These are phyloP conservation scores for Pelmatolapia mariae DNA, from an alignment of 2,113 vertebrate species.

Conservation along the genomic window DNA sequence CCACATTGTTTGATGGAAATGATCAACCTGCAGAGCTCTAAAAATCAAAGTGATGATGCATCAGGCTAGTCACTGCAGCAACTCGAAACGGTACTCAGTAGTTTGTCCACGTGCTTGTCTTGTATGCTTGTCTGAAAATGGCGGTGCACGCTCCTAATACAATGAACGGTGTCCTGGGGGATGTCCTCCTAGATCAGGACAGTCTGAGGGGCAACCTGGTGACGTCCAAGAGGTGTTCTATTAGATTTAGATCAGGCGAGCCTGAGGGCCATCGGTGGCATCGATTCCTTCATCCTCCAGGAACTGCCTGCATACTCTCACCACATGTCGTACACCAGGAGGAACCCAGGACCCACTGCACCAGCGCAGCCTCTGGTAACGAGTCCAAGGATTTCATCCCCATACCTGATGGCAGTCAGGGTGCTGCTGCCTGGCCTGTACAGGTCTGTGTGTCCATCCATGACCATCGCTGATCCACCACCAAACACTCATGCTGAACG, in stretches of 20 bases:
- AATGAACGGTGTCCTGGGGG: not conserved
- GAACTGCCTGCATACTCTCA: fast-evolving
- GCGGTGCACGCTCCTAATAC: not conserved
- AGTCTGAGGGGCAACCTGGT: not conserved
- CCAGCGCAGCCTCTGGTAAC: not conserved
- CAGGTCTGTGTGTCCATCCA: not conserved
- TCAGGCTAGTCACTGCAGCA: not conserved
- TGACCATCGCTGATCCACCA: not conserved
- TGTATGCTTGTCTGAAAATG: not conserved
- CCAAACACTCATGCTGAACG: not conserved
- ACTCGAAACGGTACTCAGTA: not conserved
- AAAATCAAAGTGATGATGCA: not conserved
- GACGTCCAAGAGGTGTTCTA: not conserved
- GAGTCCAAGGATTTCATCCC: not conserved
- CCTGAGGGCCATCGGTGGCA: not conserved
- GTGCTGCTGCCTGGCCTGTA: not conserved
- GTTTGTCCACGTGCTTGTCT: not conserved
- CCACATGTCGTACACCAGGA: not conserved
- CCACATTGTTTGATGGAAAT: no score
- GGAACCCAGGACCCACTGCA: not conserved
- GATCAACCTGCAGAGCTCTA: not conserved
- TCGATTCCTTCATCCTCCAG: not conserved
- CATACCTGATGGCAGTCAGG: not conserved
- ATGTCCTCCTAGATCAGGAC: not conserved
- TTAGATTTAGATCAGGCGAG: not conserved